Base-by-base conservation (phyloP, 2,797 vertebrate species). In the Myoxocephalus aenaeus region DNA sequence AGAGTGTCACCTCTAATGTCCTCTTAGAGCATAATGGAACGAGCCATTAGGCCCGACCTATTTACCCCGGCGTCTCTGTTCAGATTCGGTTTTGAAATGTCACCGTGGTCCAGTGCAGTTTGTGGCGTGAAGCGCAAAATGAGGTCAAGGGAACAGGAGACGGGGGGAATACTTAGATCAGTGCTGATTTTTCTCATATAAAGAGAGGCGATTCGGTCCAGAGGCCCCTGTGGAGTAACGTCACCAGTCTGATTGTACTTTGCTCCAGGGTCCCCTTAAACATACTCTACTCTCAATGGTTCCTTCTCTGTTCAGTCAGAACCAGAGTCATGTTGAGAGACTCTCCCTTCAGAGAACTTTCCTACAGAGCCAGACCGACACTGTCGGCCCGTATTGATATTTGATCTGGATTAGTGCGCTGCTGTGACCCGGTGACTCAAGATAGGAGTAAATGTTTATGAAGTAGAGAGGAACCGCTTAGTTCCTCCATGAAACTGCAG, bases 1-100 rank as follows among this genome's bases (percentile, higher is more conserved):
- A 82, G 66, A 84, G 69, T 86, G 86, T 90, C 89, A 89, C 79
- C 87, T 89, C 85, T 88, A 89, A 89, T 91, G 86, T 89, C 86
- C 80, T 81, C 80, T 87, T 73, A 76, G 72, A 73, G 77, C 80
- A 54, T 76, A 81, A 81, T 78, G 58, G 82, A 84, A 83, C 73
- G 86, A 90, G 81, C 79, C 84, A 80, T 87, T 87, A 83, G 82
- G 58, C 56, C 57, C 83, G 88, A 89, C 87, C 89, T 87, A 65
- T 82, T 70, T 79, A 76, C 76, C 40, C 72, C 0, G 14, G 25
- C 53, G 53, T 85, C 82, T 80, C 77, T 75, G 68, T 68, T 75
- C 54, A 65, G 61, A 66, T 59, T 80, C 64, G 2, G 42, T 53
- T 67, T 71, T 1, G 46, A 87, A 80, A 85, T 80, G 77, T 77